Conservation (phyloP, 2,888 invertebrate species). For the Leptopterna dolabrata region DNA sequence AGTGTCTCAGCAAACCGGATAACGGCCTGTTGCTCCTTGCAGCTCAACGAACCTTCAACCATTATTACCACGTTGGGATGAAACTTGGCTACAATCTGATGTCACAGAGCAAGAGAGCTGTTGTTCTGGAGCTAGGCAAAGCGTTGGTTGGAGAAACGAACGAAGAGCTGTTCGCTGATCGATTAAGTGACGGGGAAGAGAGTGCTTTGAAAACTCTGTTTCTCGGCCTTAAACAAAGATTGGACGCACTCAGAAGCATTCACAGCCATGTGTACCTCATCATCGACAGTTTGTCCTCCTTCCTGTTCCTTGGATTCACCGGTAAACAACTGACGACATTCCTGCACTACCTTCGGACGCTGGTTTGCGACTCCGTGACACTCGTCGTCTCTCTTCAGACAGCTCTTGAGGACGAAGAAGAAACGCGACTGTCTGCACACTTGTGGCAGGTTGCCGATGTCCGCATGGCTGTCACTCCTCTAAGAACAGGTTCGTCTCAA, state of each 20-base stretch:
- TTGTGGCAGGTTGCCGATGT: conserved; percentile 51
- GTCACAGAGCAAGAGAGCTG: conserved; percentile 19
- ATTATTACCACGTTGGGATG: conserved; percentile 58
- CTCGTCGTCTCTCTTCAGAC: conserved; percentile 53
- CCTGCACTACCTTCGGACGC: conserved; percentile 48
- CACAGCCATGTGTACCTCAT: conserved; percentile 51
- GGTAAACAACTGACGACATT: conserved; percentile 33
- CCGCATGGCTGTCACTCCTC: conserved; percentile 43
- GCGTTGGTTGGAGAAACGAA: conserved; percentile 15
- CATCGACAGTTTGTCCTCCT: conserved; percentile 56
- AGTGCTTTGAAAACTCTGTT: conserved; percentile 36
- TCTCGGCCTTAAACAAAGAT: conserved; percentile 36
- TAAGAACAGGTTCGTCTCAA: conserved; percentile 58
- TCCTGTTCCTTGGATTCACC: conserved; percentile 48
- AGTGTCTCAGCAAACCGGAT: conserved; percentile 44
- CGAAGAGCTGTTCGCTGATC: not conserved
- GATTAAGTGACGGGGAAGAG: not conserved
- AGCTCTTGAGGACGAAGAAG: conserved; percentile 52
- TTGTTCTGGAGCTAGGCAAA: conserved; percentile 13
- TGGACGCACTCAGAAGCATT: conserved; percentile 32
- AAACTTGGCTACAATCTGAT: conserved; percentile 57
- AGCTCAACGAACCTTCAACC: conserved; percentile 43
- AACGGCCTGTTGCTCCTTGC: conserved; percentile 53
- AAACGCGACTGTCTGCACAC: conserved; percentile 46
- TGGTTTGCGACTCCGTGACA: conserved; percentile 18